Evolutionary conservation across 1,140 invertebrate genomes (phyloP).

Genomic region (Drosophila takahashii): DNA sequence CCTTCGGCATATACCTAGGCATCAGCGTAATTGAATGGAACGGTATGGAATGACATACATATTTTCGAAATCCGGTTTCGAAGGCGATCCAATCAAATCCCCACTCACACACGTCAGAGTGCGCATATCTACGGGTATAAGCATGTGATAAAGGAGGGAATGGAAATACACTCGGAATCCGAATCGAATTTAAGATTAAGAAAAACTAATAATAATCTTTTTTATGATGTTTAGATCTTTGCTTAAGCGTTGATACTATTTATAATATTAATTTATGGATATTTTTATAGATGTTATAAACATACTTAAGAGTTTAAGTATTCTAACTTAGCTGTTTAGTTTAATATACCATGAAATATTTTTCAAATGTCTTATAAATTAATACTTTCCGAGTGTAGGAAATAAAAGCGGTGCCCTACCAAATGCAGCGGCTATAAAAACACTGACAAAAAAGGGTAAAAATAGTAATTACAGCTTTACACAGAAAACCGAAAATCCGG

Average conservation of each 20-base stretch:
- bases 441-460: constrained; percentile 28
- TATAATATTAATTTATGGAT: too few relatives aligned
- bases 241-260: too few relatives aligned
- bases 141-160: constrained; percentile 34
- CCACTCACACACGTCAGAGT: constrained; percentile 4
- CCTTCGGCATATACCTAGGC: constrained; percentile 21
- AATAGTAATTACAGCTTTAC: constrained; percentile 61
- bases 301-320: too few relatives aligned
- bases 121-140: constrained; percentile 14
- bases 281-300: too few relatives aligned
- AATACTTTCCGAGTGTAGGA: constrained; percentile 3
- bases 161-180: constrained; percentile 1
- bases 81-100: constrained; percentile 70
- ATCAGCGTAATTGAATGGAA: constrained; percentile 48
- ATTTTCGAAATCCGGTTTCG: constrained; percentile 75
- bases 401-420: constrained; percentile 55
- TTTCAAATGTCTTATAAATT: background rate
- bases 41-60: constrained; percentile 55
- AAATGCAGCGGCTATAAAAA: constrained; percentile 39
- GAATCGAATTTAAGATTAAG: background rate
- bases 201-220: background rate
- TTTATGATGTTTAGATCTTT: too few relatives aligned
- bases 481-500: constrained; percentile 65
- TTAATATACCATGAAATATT: too few relatives aligned
- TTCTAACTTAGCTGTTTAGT: too few relatives aligned